Evolutionary conservation across 2,797 vertebrate genomes (phyloP).

Genomic region (Anolis apletophallus): DNA sequence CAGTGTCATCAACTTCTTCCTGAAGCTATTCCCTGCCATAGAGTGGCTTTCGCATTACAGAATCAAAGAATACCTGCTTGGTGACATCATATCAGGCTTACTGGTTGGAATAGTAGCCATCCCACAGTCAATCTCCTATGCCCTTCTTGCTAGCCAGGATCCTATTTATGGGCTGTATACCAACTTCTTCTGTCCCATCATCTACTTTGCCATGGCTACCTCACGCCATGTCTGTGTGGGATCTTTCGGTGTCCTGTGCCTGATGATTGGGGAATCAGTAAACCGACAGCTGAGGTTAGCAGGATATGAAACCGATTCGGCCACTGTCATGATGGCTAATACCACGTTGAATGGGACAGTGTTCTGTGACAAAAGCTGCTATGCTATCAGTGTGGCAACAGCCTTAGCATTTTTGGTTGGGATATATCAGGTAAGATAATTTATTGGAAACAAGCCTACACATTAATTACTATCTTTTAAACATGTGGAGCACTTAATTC

Average conservation of each 20-base stretch:
- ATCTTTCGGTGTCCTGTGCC: constrained; percentile 69
- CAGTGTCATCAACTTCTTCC: constrained; percentile 25
- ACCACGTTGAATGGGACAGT: constrained; percentile 45
- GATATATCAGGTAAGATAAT: constrained; percentile 69
- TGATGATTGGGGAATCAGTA: constrained; percentile 73
- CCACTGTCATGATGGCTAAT: constrained; percentile 13
- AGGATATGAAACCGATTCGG: constrained; percentile 39
- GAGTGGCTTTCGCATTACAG: constrained; percentile 67
- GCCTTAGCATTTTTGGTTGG: constrained; percentile 71
- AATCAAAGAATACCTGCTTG: constrained; percentile 53
- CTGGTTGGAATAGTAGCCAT: constrained; percentile 72
- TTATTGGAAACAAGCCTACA: background rate
- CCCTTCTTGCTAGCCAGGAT: constrained; percentile 73
- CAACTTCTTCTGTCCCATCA: constrained; percentile 74
- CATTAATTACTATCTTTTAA: background rate
- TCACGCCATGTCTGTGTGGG: constrained; percentile 69
- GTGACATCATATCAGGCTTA: constrained; percentile 69
- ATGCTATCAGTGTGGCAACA: constrained; percentile 72
- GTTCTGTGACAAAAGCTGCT: constrained; percentile 69
- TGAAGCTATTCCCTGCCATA: constrained; percentile 62
- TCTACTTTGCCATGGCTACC: constrained; percentile 63
- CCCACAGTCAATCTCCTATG: constrained; percentile 75
- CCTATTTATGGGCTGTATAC: constrained; percentile 74
- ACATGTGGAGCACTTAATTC: background rate
- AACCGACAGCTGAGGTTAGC: constrained; percentile 69